A percentile compares a stretch with the other conserved stretches of the same genome.
Evolutionary conservation across 2,797 vertebrate genomes (phyloP).

Genomic region (Molothrus ater): DNA sequence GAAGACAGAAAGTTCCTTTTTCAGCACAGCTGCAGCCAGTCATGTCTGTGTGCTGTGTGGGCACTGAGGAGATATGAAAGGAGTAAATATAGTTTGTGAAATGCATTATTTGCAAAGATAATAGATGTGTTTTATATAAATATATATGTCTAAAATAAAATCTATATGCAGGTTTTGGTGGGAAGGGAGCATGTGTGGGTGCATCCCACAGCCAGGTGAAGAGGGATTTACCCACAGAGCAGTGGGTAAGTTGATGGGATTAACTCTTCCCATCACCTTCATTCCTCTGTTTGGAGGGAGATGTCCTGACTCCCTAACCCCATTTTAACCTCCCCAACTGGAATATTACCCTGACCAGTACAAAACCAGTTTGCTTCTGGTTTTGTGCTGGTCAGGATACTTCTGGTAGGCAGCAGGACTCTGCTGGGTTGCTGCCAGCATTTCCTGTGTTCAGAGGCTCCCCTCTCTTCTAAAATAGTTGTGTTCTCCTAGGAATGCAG

Average conservation of each 20-base stretch:
- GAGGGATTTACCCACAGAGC: neutral
- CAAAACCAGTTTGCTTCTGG: neutral
- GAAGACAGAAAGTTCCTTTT: neutral
- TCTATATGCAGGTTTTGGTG: neutral
- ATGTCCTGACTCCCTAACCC: neutral
- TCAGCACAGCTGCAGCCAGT: neutral
- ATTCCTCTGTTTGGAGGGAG: fast-evolving
- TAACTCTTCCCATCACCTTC: neutral
- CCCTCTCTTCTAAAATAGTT: neutral
- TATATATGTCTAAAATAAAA: neutral
- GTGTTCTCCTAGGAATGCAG: neutral
- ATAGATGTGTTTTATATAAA: neutral
- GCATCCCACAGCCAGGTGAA: neutral
- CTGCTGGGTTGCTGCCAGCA: neutral
- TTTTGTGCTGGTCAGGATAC: too few species aligned
- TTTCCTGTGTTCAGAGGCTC: neutral
- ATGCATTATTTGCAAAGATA: neutral
- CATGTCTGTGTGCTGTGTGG: fast-evolving
- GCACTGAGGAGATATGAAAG: neutral
- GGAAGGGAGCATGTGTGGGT: neutral
- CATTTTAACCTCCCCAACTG: neutral
- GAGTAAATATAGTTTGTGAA: neutral
- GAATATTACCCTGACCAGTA: neutral
- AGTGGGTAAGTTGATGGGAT: neutral
- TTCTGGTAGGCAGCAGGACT: neutral